These are phyloP conservation scores for Xylophagus ater DNA, from an alignment of 2,888 invertebrate species.

Conservation along the genomic window DNA sequence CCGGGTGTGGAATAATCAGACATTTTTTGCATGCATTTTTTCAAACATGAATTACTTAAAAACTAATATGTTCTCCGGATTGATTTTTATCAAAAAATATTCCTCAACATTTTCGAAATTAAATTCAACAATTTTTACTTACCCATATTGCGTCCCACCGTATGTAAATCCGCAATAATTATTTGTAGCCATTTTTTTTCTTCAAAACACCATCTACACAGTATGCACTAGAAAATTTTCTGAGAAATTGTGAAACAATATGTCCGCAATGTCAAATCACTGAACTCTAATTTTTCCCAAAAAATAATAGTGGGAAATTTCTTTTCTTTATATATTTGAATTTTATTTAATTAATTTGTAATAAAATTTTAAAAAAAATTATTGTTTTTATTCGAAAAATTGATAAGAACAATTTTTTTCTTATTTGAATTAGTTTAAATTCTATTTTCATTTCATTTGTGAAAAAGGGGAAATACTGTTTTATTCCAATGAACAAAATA, in stretches of 20 bases:
- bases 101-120: conserved; percentile 12
- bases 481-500: too few relatives aligned
- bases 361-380: too few relatives aligned
- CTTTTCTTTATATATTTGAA: too few relatives aligned
- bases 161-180: conserved; percentile 93
- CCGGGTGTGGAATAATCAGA: too few relatives aligned
- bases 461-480: too few relatives aligned
- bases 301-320: not conserved
- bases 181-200: conserved; percentile 63
- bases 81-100: conserved; percentile 29
- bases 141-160: conserved; percentile 87
- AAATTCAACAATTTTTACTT: conserved; percentile 37
- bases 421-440: too few relatives aligned
- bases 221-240: too few relatives aligned
- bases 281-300: conserved; percentile 2
- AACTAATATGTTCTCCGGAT: conserved; percentile 27
- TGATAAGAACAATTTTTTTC: too few relatives aligned
- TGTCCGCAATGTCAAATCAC: conserved; percentile 6
- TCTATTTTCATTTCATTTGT: too few relatives aligned
- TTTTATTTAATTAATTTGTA: too few relatives aligned
- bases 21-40: too few relatives aligned
- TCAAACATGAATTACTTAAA: conserved; percentile 16
- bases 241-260: conserved; percentile 10
- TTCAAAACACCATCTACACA: conserved; percentile 11
- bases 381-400: too few relatives aligned